Evolutionary conservation across 2,113 vertebrate genomes (phyloP).

Genomic region (Tupaia tana): DNA sequence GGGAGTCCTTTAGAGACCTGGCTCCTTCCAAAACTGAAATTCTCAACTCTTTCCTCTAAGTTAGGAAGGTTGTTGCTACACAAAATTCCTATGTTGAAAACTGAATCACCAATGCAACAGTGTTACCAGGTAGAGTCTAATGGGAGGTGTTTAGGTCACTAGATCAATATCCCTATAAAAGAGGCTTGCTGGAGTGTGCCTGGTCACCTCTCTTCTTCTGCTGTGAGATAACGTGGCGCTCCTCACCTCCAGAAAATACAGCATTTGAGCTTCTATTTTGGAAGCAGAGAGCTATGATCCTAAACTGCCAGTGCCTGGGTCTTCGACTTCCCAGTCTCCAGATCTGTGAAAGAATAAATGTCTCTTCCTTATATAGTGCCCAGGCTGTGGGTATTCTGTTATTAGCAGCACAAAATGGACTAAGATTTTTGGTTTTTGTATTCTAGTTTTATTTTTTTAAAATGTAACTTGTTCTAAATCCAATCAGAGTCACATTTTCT

Average conservation of each 20-base stretch:
- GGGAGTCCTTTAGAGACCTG: not conserved
- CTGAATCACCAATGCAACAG: not conserved
- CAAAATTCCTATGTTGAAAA: not conserved
- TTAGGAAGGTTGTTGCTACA: not conserved
- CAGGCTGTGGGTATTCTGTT: not conserved
- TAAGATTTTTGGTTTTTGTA: not conserved
- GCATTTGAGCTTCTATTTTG: not conserved
- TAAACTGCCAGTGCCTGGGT: not conserved
- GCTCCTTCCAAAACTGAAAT: not conserved
- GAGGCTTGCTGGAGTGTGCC: not conserved
- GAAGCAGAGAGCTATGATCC: not conserved
- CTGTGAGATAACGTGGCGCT: not conserved
- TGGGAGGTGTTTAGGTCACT: not conserved
- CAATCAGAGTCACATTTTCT: not conserved
- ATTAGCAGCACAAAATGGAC: not conserved
- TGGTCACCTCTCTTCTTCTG: not conserved
- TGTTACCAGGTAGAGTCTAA: not conserved
- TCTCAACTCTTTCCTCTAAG: not conserved
- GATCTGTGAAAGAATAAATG: not conserved
- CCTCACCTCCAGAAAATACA: not conserved
- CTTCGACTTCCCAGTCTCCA: not conserved
- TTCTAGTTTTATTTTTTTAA: not conserved
- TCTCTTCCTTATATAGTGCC: not conserved
- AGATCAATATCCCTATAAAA: not conserved
- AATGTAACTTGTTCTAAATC: not conserved